Base-by-base conservation (phyloP, 92 coral and sea anemone genomes). In the Zoanthus solanderi region DNA sequence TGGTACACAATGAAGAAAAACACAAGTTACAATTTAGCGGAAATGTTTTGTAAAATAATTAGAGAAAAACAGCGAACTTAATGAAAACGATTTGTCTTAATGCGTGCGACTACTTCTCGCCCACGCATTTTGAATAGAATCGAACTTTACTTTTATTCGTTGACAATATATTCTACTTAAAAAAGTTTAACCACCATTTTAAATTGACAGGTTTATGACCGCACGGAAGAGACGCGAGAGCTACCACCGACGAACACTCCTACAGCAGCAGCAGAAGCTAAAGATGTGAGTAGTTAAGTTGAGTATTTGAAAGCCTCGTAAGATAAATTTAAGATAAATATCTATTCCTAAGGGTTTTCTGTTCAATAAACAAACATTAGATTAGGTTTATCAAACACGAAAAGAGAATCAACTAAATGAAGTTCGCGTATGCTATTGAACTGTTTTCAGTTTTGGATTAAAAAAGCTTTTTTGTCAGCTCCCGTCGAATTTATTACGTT, bases 191-290 rank as follows among this genome's bases (percentile, higher is more conserved):
- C 16, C 28, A 60, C 4, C 8, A n/a, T 17, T 46, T 50, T 81
- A 17, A 61, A 2, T 81, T 65, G 44, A 48, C 93, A 96, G 99
- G 98, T 96, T 44, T 96, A 93, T 67, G 99, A 97, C 79, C 90
- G 99, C 32, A 94, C 98, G 0, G 98, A 97, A 37, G 93, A 91
- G n/a, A 94, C 95, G 47, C 91, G 98, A 13, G 88, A 96, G 14
- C 84, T 92, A 18, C 96, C 98, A 6, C 89, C 93, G 0, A 84
- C 82, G 7, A 91, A 94, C 9, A 78, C 95, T 28, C 93, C 99
- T 6, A 92, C 92, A 61, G 99, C 97, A 0, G 90, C 83, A 0
- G 95, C 92, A 72, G 91, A 96, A 87, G 98, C 98, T 0, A 95
- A 94, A 87, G 99, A 97, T 88, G 99, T 97, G 52, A 85, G 89